Conservation (phyloP, 2,888 invertebrate species). For the Branchipolynoe longqiensis region DNA sequence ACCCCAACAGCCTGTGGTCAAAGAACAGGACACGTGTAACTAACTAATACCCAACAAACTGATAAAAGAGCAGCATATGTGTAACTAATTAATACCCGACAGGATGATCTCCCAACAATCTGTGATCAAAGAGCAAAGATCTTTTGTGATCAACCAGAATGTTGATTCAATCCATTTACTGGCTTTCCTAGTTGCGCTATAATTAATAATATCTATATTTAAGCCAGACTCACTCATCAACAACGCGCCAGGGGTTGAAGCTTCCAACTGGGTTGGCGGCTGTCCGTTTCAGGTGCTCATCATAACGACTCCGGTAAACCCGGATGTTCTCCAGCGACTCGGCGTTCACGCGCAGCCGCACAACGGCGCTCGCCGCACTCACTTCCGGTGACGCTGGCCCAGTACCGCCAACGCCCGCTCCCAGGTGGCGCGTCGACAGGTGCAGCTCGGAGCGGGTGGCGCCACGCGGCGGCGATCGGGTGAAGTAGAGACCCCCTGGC, state of each 20-base stretch:
- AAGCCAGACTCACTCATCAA: constrained; percentile 75
- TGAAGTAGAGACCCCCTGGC: constrained; percentile 45
- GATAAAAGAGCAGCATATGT: too few relatives aligned
- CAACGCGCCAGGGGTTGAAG: constrained; percentile 77
- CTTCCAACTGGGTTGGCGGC: constrained; percentile 73
- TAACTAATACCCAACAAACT: too few relatives aligned
- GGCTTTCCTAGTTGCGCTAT: too few relatives aligned
- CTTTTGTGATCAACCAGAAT: too few relatives aligned
- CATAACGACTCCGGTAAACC: constrained; percentile 71
- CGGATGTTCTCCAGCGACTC: constrained; percentile 70
- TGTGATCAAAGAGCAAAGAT: too few relatives aligned
- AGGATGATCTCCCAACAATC: too few relatives aligned
- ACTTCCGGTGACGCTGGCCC: background rate
- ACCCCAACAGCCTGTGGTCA: too few relatives aligned
- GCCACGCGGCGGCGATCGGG: background rate
- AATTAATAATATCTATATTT: too few relatives aligned
- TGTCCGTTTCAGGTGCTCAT: constrained; percentile 72
- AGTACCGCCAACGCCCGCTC: background rate
- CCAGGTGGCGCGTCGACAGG: constrained; percentile 25
- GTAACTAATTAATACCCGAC: too few relatives aligned
- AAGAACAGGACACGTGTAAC: too few relatives aligned
- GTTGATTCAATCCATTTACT: too few relatives aligned
- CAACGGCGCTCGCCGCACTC: background rate
- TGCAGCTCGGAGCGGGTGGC: background rate
- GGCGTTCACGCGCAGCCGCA: constrained; percentile 68